Evolutionary conservation across 2,888 invertebrate species (phyloP).

Genomic region (Caenorhabditis sulstoni): DNA sequence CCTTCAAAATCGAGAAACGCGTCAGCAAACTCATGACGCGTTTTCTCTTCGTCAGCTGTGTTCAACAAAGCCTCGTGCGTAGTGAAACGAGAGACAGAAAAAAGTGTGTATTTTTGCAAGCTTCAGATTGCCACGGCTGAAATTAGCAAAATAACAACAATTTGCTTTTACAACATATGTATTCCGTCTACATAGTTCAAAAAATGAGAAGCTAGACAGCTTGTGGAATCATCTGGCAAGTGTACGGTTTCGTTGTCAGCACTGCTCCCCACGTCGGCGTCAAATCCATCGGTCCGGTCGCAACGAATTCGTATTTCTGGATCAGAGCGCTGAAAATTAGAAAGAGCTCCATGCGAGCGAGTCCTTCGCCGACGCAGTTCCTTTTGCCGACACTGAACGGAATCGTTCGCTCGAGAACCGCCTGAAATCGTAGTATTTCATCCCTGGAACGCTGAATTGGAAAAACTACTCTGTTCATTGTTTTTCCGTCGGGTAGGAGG

Average conservation of each 20-base stretch:
- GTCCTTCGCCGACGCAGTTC: slow-evolving; percentile 65
- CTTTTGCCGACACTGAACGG: slow-evolving; percentile 68
- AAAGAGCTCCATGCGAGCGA: slow-evolving; percentile 67
- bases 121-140: too few relatives aligned
- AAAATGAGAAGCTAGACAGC: too few relatives aligned
- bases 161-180: too few relatives aligned
- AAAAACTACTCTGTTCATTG: slow-evolving; percentile 58
- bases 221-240: slow-evolving; percentile 21
- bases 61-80: too few relatives aligned
- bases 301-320: slow-evolving; percentile 52
- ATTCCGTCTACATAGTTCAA: too few relatives aligned
- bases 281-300: slow-evolving; percentile 30
- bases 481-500: slow-evolving; percentile 53
- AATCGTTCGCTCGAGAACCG: slow-evolving; percentile 53
- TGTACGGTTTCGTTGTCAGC: slow-evolving; percentile 31
- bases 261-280: slow-evolving; percentile 32
- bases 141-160: too few relatives aligned
- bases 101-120: too few relatives aligned
- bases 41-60: too few relatives aligned
- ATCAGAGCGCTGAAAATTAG: slow-evolving; percentile 44
- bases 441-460: too few relatives aligned
- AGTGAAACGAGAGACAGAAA: too few relatives aligned
- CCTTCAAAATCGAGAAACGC: too few relatives aligned
- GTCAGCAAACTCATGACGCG: too few relatives aligned
- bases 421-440: slow-evolving; percentile 30